Base-by-base conservation (phyloP, 1,140 invertebrate species). In the Aphaenogaster rudis region DNA sequence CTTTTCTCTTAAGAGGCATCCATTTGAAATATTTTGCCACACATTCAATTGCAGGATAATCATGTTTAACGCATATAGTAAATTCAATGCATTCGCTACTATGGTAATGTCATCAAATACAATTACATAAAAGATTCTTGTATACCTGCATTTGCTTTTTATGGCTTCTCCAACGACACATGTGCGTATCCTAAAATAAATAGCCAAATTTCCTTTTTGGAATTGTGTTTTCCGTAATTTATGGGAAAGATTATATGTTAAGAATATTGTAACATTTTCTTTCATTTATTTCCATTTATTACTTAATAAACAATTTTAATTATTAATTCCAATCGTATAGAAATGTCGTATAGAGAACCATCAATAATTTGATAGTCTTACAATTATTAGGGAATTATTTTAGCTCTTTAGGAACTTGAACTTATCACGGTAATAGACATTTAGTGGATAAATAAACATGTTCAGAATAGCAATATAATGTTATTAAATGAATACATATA, bases 281-380 rank as follows among this genome's bases (percentile, higher is more conserved):
- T 36, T 36, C 5, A 9, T 21, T 78, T n/a, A 45, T 45, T 45
- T 28, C 28, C 28, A 28, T 28, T 21, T 15, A 21, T 15, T 39
- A 57, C n/a, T 86, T 45, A 11, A 78, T 59, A 11, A 79, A 85
- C 15, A n/a, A 0, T 66, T 80, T 28, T 61, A 8, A 48, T 28
- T 42, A 57, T 59, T 57, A 71, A 81, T 76, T 80, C 64, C 21
- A 50, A 15, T 66, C 39, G 36, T 36, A 57, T 66, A 48, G 4
- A 0, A 28, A 86, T 17, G 8, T 66, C 36, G 21, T 39, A 3
- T 28, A 69, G 13, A 48, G n/a, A 45, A 59, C 28, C 28, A 36
- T 50, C 13, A 33, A 48, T 13, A 57, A 33, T 13, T 67, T 69
- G 8, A 50, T 84, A 1, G 1, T 78, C 3, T 66, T 28, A 48